Evolutionary conservation across 2,113 vertebrate species (phyloP).

Genomic region (Sardina pilchardus): DNA sequence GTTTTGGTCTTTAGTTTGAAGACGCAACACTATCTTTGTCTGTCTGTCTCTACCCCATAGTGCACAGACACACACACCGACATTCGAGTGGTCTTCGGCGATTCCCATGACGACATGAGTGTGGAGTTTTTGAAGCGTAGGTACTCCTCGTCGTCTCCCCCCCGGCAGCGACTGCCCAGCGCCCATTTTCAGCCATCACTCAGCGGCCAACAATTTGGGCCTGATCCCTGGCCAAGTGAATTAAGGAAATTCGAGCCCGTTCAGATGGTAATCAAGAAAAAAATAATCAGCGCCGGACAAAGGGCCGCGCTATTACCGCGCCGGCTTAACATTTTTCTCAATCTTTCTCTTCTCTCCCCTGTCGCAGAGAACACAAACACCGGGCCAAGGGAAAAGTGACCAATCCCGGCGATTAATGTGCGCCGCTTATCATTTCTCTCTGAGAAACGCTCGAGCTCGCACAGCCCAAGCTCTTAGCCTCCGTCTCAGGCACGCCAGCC

Average conservation of each 20-base stretch:
- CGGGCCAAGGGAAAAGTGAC: slow-evolving; percentile 37
- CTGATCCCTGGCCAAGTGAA: slow-evolving; percentile 59
- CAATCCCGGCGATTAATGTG: slow-evolving; percentile 28
- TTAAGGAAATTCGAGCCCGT: slow-evolving; percentile 67
- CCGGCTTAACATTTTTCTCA: slow-evolving; percentile 59
- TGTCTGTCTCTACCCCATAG: background rate
- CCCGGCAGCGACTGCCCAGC: slow-evolving; percentile 41
- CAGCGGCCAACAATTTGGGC: slow-evolving; percentile 70
- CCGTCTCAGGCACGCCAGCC: slow-evolving; percentile 33
- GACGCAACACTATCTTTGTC: background rate
- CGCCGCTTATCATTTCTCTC: background rate
- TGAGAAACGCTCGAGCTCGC: background rate
- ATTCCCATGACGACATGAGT: slow-evolving; percentile 30
- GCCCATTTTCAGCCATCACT: slow-evolving; percentile 73
- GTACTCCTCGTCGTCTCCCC: slow-evolving; percentile 35
- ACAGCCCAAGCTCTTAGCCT: background rate
- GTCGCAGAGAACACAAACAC: slow-evolving; percentile 59
- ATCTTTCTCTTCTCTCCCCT: slow-evolving; percentile 34
- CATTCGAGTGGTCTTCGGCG: background rate
- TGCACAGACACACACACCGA: background rate
- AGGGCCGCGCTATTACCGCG: slow-evolving; percentile 60
- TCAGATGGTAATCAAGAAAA: slow-evolving; percentile 73
- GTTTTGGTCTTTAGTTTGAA: background rate
- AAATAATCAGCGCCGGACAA: slow-evolving; percentile 72
- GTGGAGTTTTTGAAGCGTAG: slow-evolving; percentile 36